phyloP scores from a whole-genome alignment of 2,888 invertebrate species.

The Ectropis crepuscularia region DNA sequence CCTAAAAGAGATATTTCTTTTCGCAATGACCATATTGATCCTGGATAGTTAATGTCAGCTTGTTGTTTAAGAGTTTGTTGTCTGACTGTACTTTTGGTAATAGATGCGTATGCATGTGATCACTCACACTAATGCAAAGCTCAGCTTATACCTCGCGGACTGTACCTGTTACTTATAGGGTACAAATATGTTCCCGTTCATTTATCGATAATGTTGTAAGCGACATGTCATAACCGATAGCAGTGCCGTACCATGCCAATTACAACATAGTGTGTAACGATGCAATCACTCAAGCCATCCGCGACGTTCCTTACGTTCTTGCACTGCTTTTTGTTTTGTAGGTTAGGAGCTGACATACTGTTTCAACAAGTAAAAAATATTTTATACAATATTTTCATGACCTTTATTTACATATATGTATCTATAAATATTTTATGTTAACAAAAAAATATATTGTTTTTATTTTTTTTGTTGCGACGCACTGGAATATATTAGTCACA shows the following conservation, averaged over 20 bases:
- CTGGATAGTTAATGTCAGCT: too few relatives aligned
- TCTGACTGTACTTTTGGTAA: too few relatives aligned
- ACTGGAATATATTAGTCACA: too few relatives aligned
- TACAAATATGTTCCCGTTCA: background rate
- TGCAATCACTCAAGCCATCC: constrained; percentile 55
- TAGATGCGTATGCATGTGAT: too few relatives aligned
- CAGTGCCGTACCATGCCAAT: constrained; percentile 19
- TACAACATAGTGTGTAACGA: constrained; percentile 23
- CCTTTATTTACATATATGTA: background rate
- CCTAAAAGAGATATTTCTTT: too few relatives aligned
- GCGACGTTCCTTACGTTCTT: constrained; percentile 43
- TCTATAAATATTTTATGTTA: background rate
- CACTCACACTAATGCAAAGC: too few relatives aligned
- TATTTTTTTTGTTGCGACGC: too few relatives aligned
- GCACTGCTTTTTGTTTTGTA: constrained; percentile 33
- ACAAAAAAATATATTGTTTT: background rate
- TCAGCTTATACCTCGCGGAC: too few relatives aligned
- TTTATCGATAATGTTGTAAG: constrained; percentile 24
- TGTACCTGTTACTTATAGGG: too few relatives aligned
- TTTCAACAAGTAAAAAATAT: background rate
- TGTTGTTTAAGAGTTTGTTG: too few relatives aligned
- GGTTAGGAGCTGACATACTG: constrained; percentile 3
- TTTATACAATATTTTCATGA: background rate
- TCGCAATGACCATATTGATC: too few relatives aligned
- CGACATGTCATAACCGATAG: constrained; percentile 26